Evolutionary conservation across 2,797 vertebrate genomes (phyloP).

Genomic region (Euthynnus affinis): DNA sequence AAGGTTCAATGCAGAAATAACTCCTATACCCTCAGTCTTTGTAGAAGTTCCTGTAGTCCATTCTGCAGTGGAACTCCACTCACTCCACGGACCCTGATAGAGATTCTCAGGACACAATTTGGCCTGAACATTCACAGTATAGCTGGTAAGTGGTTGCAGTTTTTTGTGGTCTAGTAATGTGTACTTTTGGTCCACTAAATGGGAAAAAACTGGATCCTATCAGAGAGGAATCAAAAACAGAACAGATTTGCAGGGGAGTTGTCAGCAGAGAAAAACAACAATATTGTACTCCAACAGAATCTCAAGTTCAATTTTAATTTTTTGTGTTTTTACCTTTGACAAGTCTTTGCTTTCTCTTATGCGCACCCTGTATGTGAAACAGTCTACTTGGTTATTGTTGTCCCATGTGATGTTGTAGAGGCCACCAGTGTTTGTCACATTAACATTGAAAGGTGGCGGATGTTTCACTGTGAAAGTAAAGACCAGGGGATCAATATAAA

Average conservation of each 20-base stretch:
- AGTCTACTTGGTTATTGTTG: background rate
- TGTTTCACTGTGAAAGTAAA: slow-evolving; percentile 76
- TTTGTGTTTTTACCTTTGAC: slow-evolving; percentile 63
- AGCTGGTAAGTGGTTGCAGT: slow-evolving; percentile 39
- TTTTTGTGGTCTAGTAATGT: slow-evolving; percentile 15
- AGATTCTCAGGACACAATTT: rapidly evolving
- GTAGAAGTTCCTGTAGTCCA: slow-evolving; percentile 13
- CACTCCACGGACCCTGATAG: slow-evolving; percentile 78
- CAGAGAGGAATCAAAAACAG: background rate
- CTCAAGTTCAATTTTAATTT: background rate
- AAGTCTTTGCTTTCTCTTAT: slow-evolving; percentile 51
- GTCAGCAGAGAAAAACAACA: background rate
- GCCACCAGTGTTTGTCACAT: slow-evolving; percentile 2
- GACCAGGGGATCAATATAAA: background rate
- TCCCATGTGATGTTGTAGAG: slow-evolving; percentile 81
- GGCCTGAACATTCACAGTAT: slow-evolving; percentile 73
- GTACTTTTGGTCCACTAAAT: background rate
- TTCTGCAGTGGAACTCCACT: slow-evolving; percentile 73
- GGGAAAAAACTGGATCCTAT: slow-evolving; percentile 48
- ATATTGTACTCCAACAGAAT: background rate
- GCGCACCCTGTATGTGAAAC: slow-evolving; percentile 68
- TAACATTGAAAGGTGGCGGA: slow-evolving; percentile 65
- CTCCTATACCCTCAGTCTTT: slow-evolving; percentile 10
- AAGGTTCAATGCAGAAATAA: background rate
- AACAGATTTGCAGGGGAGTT: background rate